Percentiles rank a stretch among this genome's conserved stretches.
Evolutionary conservation across 2,797 vertebrate species (phyloP).

Genomic region (Champsocephalus esox): DNA sequence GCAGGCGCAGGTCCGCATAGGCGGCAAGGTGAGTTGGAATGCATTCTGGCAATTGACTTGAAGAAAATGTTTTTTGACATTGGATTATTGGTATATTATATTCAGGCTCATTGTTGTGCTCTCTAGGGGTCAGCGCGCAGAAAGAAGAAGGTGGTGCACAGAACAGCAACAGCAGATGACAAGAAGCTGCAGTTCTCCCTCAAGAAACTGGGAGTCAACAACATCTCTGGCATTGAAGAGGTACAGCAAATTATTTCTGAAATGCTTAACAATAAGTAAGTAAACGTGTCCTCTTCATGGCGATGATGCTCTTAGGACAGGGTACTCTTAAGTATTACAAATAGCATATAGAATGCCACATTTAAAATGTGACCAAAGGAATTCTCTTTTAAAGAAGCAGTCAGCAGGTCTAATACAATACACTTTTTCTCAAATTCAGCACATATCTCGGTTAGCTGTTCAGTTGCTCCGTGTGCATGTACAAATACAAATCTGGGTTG

Average conservation of each 20-base stretch:
- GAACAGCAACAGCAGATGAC: slow-evolving; percentile 97
- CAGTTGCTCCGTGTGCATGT: too few species aligned
- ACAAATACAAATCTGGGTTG: too few species aligned
- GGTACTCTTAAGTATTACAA: background rate
- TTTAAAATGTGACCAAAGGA: background rate
- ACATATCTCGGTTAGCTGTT: too few species aligned
- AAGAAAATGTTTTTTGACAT: background rate
- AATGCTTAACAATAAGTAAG: background rate
- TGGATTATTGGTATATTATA: background rate
- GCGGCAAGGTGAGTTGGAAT: slow-evolving; percentile 90
- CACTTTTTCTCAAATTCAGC: too few species aligned
- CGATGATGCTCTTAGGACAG: background rate
- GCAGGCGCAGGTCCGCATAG: slow-evolving; percentile 98
- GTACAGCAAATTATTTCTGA: slow-evolving; percentile 70
- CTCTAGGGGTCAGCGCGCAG: slow-evolving; percentile 94
- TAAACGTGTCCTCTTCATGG: background rate
- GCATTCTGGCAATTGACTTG: background rate
- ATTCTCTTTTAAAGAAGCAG: too few species aligned
- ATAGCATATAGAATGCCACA: background rate
- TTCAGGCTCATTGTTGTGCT: slow-evolving; percentile 8
- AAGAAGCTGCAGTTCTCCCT: slow-evolving; percentile 98
- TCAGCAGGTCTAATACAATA: too few species aligned
- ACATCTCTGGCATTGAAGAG: slow-evolving; percentile 99
- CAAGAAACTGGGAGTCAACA: slow-evolving; percentile 98
- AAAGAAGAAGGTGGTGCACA: slow-evolving; percentile 99